These are phyloP conservation scores for Patagioenas fasciata DNA, from an alignment of 2,113 vertebrate genomes.

Conservation along the genomic window DNA sequence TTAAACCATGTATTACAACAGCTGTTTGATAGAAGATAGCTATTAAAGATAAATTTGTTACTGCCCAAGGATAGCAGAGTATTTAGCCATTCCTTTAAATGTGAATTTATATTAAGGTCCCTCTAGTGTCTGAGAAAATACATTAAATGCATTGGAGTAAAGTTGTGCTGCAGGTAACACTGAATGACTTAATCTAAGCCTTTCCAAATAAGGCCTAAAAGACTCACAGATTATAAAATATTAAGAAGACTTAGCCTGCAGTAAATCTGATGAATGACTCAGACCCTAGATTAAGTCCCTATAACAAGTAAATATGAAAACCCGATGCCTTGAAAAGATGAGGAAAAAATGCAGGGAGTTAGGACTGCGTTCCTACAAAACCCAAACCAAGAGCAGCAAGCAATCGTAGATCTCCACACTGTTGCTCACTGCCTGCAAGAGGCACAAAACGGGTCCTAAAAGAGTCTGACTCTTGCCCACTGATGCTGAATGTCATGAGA, in stretches of 20 bases:
- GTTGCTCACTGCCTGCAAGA: background rate
- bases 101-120: background rate
- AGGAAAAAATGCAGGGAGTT: background rate
- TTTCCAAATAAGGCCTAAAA: background rate
- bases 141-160: fast-evolving
- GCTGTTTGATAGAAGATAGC: background rate
- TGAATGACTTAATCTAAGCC: background rate
- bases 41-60: background rate
- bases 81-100: background rate
- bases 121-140: background rate
- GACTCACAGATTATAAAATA: background rate
- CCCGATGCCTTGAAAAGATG: background rate
- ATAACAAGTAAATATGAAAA: background rate
- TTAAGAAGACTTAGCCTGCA: background rate
- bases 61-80: background rate
- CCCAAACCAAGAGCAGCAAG: background rate
- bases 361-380: background rate
- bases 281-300: background rate
- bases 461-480: background rate
- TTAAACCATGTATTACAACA: background rate
- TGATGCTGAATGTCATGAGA: fast-evolving
- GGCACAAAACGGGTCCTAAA: background rate
- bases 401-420: background rate
- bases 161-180: background rate
- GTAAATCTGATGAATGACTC: background rate